Evolutionary conservation across 1,140 invertebrate genomes (phyloP), one percentile per base, ranked within the genome.

Genomic region (Tetramorium simillimum): DNA sequence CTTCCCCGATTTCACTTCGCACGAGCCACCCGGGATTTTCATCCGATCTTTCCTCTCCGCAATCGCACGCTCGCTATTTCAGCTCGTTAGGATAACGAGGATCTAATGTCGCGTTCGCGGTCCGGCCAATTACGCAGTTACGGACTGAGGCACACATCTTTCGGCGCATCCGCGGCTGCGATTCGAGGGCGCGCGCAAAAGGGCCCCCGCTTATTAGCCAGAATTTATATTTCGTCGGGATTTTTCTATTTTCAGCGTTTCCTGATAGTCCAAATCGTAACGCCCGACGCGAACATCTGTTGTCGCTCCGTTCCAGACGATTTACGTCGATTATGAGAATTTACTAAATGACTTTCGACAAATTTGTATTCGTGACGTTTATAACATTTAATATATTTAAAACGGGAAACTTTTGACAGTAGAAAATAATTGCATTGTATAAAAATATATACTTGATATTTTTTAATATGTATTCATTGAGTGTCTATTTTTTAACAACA

Each of bases 51-150:
- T 86, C 81, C 77, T 69, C 86, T 60, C 67, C 69, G 51, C 81
- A 49, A 86, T 53, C 70, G 84, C 73, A 80, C 43, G 76, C 73
- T 56, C 86, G 85, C 91, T 93, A 95, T 94, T 95, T 94, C 89
- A 93, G 93, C 93, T 95, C 94, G 94, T 95, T 95, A 94, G 93
- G 93, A 94, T 95, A 95, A 95, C 94, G 94, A 95, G 94, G 92
- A 94, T 94, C 94, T 95, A 95, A 95, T 94, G 94, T 94, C 93
- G 93, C 92, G 92, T 92, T 93, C 92, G 91, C 93, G 92, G 92
- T 86, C 91, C 72, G 89, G 89, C 94, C 94, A 95, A 94, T 95
- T 95, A 95, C 92, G 91, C 91, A 93, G 69, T 90, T 89, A 90
- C 89, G 87, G 88, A 12, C 72, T 49, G 56, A 75, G 84, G 80